Conservation (phyloP, 2,888 invertebrate species). For the Creontiades dilutus region DNA sequence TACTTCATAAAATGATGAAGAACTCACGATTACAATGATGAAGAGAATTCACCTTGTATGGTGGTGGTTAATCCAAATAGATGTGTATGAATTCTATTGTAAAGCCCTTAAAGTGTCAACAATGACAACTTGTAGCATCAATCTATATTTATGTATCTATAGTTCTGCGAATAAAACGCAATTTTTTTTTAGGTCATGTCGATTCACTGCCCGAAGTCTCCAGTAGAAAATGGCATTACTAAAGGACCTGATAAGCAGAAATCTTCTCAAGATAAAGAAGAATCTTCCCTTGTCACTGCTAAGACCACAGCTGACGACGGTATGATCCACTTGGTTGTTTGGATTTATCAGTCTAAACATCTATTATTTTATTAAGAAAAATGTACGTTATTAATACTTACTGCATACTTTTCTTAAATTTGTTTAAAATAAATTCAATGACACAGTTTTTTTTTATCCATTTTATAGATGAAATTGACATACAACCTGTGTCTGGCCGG, state of each 20-base stretch:
- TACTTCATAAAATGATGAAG: neutral
- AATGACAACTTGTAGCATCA: too few relatives aligned
- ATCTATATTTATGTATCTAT: too few relatives aligned
- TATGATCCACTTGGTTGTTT: slow-evolving; percentile 38
- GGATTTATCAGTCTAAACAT: neutral
- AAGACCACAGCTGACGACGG: slow-evolving; percentile 76
- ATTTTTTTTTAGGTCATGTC: slow-evolving; percentile 75
- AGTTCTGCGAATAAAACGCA: too few relatives aligned
- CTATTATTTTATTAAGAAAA: too few relatives aligned
- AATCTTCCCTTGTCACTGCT: slow-evolving; percentile 76
- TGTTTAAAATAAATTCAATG: too few relatives aligned
- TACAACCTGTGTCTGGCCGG: slow-evolving; percentile 86
- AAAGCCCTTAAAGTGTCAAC: too few relatives aligned
- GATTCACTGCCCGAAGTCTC: slow-evolving; percentile 74
- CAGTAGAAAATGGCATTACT: slow-evolving; percentile 71
- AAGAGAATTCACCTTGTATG: too few relatives aligned
- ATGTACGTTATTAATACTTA: too few relatives aligned
- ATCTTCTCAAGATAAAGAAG: slow-evolving; percentile 75
- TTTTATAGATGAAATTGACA: slow-evolving; percentile 79
- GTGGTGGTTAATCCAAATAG: too few relatives aligned
- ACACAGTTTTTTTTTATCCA: neutral
- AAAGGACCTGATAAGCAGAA: slow-evolving; percentile 73
- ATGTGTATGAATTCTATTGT: too few relatives aligned
- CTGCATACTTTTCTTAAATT: too few relatives aligned
- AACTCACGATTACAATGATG: neutral